Evolutionary conservation across 2,888 invertebrate genomes (phyloP), one percentile per base, ranked within the genome.

Genomic region (Xanthorhoe designata): DNA sequence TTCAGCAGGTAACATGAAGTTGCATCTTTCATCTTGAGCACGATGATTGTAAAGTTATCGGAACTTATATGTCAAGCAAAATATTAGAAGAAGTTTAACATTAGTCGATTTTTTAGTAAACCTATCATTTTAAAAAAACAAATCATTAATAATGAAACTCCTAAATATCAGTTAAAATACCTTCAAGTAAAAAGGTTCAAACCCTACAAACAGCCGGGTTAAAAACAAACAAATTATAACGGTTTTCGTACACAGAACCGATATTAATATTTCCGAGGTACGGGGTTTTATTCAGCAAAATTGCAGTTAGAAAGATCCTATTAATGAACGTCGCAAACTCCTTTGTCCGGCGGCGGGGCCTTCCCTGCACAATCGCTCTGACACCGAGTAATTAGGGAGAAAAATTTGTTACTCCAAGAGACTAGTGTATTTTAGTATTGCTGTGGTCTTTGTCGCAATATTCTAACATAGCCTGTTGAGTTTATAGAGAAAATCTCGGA

Each of bases 261-360:
- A 89, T 92, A 92, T 92, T 92, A 92, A 91, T 92, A 90, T 89
- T 90, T 88, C 89, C 84, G 81, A 80, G 80, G 84, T 80, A 80
- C 81, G 77, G 75, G 77, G 86, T 91, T 91, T 90, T 90, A 91
- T 92, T 91, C 91, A 91, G 85, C 84, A 80, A 89, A 88, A 91
- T 90, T 91, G 92, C 92, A 92, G 91, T 91, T 90, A 88, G 90
- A 90, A 89, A 90, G 92, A 92, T 90, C 88, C 91, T 92, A 92
- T 92, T 93, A 93, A 92, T 93, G 91, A 92, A 91, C 90, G 92
- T 92, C 90, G 85, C 86, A 80, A 80, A 75, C 78, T 83, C 85
- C 86, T 92, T 92, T 91, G 91, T 91, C 86, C 88, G 81, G 83
- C 82, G 84, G 83, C 38, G 45, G 84, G 86, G 88, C 89, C 89